phyloP scores from a whole-genome alignment of 2,113 vertebrate genomes.

The Salvelinus namaycush region DNA sequence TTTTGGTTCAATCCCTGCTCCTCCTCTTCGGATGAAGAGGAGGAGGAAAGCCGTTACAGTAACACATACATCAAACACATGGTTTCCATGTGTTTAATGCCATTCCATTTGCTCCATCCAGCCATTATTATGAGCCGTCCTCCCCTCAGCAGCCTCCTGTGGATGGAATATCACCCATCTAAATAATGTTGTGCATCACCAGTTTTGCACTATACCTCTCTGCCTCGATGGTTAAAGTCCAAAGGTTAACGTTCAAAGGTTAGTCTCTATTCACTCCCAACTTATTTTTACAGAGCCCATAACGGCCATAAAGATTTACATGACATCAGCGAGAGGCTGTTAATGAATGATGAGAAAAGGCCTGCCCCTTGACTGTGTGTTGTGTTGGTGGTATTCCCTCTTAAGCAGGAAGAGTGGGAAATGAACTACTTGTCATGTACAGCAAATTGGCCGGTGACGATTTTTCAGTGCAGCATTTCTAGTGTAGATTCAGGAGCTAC shows the following conservation, averaged over 20 bases:
- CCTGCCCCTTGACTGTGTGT: constrained; percentile 6
- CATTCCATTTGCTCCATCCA: too few species aligned
- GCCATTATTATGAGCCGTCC: too few species aligned
- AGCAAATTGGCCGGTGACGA: too few species aligned
- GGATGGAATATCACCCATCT: background rate
- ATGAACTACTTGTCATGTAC: background rate
- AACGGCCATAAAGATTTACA: background rate
- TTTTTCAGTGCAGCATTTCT: too few species aligned
- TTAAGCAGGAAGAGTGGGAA: constrained; percentile 41
- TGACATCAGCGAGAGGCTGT: constrained; percentile 31
- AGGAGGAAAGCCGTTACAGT: too few species aligned
- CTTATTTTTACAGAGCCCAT: constrained; percentile 34
- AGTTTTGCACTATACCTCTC: background rate
- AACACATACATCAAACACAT: too few species aligned
- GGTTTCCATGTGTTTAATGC: too few species aligned
- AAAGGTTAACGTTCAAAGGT: background rate
- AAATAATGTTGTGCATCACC: background rate
- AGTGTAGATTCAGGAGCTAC: too few species aligned
- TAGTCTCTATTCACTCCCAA: constrained; percentile 14
- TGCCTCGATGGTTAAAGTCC: background rate
- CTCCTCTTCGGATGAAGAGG: too few species aligned
- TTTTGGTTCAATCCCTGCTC: too few species aligned
- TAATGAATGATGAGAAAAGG: constrained; percentile 17
- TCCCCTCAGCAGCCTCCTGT: background rate
- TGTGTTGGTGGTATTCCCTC: constrained; percentile 8